A percentile compares a stretch with the other conserved stretches of the same genome.
Conservation (phyloP, 2,797 vertebrate species). For the Anas flavirostris region DNA sequence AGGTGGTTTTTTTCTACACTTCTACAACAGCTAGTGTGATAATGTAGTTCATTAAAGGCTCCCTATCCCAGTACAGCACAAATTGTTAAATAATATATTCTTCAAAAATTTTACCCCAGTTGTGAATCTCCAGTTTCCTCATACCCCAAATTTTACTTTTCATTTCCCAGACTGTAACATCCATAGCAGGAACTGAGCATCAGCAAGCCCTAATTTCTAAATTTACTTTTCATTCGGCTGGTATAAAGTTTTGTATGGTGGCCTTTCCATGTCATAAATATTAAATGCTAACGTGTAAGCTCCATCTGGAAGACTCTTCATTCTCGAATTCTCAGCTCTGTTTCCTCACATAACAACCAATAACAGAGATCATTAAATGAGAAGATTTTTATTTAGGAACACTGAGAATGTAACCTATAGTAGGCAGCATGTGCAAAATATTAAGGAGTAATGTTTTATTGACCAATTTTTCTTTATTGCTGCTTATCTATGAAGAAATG, state of each 20-base stretch:
- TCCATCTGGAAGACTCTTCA: conserved; percentile 67
- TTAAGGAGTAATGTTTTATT: conserved; percentile 57
- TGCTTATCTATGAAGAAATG: conserved; percentile 68
- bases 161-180: neutral
- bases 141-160: neutral
- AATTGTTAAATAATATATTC: neutral
- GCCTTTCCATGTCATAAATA: conserved; percentile 70
- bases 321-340: conserved; percentile 52
- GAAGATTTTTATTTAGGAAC: conserved; percentile 59
- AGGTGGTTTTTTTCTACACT: neutral
- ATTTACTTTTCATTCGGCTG: neutral
- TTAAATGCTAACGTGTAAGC: conserved; percentile 68
- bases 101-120: neutral
- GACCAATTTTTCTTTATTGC: conserved; percentile 62
- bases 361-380: conserved; percentile 62
- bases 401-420: conserved; percentile 24
- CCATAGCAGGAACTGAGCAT: conserved; percentile 18
- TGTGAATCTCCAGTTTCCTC: neutral
- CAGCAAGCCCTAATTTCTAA: neutral
- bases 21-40: neutral
- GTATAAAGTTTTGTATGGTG: conserved; percentile 31
- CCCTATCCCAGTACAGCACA: neutral
- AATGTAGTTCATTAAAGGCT: neutral
- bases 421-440: conserved; percentile 45
- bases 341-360: conserved; percentile 60